These are phyloP conservation scores for Myiotriccus ornatus DNA, from an alignment of 2,797 vertebrate species.

Conservation along the genomic window DNA sequence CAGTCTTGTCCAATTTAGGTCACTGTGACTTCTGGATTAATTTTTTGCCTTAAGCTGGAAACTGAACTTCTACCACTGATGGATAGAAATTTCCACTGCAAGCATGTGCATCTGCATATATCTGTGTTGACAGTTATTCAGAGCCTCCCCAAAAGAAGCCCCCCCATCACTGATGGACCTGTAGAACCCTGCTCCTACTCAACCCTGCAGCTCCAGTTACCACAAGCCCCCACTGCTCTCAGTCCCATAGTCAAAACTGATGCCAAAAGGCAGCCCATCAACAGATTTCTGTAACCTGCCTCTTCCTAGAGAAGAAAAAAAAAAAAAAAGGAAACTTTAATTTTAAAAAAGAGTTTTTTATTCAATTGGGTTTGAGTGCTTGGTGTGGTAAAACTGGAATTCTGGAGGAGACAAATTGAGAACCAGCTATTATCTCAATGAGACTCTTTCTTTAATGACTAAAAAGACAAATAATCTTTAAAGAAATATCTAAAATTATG, in stretches of 20 bases:
- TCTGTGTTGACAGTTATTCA: background rate
- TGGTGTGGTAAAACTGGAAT: background rate
- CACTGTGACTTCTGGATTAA: background rate
- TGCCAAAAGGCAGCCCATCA: background rate
- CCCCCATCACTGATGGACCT: accelerated
- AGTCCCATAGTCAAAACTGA: background rate
- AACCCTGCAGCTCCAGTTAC: background rate
- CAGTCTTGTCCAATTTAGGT: background rate
- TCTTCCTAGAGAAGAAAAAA: background rate
- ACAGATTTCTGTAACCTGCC: background rate
- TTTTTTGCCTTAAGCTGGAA: background rate
- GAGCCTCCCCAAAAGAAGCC: background rate
- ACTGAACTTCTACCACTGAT: background rate
- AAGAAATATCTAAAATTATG: background rate
- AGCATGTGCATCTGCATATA: background rate
- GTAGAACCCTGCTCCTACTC: background rate
- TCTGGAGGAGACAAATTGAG: background rate
- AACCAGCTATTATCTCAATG: background rate
- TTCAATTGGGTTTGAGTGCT: background rate
- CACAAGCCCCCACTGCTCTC: background rate
- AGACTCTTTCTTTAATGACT: background rate
- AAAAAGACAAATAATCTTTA: background rate
- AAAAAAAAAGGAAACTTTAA: accelerated
- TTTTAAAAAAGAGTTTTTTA: accelerated
- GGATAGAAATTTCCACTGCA: background rate